Percentiles rank a stretch among this genome's conserved stretches.
Conservation (phyloP, 2,113 vertebrate species). For the Clarias magur region DNA sequence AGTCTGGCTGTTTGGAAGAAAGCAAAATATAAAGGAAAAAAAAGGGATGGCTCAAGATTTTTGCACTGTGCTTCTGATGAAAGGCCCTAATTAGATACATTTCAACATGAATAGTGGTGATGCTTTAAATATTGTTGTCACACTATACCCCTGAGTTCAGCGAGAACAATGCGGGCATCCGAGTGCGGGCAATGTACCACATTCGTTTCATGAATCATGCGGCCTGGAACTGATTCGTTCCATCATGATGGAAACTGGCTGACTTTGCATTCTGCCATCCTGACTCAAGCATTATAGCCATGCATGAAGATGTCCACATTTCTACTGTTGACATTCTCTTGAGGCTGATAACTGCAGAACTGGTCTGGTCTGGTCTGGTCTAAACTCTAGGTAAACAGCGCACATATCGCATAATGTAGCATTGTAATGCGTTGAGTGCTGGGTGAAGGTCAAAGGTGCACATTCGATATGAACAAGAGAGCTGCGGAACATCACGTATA, state of each 20-base stretch:
- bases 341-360: background rate
- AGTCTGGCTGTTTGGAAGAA: too few relatives aligned
- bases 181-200: background rate
- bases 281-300: background rate
- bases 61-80: background rate
- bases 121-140: background rate
- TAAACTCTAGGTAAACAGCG: background rate
- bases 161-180: background rate
- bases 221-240: background rate
- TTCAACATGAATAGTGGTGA: background rate
- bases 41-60: too few relatives aligned
- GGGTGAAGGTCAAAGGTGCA: background rate
- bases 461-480: slow-evolving; percentile 11
- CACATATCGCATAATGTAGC: background rate
- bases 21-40: too few relatives aligned
- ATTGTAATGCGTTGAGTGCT: background rate
- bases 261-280: background rate
- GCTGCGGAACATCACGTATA: background rate
- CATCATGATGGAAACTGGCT: background rate
- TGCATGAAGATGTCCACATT: background rate
- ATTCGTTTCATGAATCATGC: background rate
- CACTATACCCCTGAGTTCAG: background rate
- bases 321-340: background rate
- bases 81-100: background rate
- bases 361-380: background rate